phyloP scores from a whole-genome alignment of 2,888 invertebrate genomes.

The Meteorus colon region DNA sequence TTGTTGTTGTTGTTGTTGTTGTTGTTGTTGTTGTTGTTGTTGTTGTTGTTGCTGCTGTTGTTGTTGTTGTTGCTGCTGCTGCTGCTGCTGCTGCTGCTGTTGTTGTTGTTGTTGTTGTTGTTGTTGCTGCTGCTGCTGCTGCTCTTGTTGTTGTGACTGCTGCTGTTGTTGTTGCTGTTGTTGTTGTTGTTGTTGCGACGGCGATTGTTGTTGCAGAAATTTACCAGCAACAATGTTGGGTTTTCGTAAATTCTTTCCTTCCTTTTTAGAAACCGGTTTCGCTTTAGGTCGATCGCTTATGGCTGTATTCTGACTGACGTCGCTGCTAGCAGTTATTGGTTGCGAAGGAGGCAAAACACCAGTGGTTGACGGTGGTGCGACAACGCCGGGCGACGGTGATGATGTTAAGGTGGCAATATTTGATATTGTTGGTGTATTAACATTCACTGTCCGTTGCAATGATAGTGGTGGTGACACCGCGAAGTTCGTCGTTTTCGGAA shows the following conservation, averaged over 20 bases:
- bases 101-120: conserved; percentile 65
- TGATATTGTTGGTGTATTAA: conserved; percentile 32
- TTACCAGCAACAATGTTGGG: conserved; percentile 62
- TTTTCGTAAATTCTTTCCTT: conserved; percentile 83
- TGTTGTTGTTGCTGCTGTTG: conserved; percentile 74
- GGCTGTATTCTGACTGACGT: conserved; percentile 81
- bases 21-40: conserved; percentile 27
- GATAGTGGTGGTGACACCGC: conserved; percentile 55
- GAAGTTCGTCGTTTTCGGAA: conserved; percentile 58
- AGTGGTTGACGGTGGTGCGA: conserved; percentile 75
- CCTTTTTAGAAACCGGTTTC: conserved; percentile 87
- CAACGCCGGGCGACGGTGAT: conserved; percentile 64
- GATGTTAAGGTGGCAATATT: conserved; percentile 51
- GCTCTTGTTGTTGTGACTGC: conserved; percentile 56
- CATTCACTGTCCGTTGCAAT: conserved; percentile 53
- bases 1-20: conserved; percentile 22
- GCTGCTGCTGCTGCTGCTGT: conserved; percentile 73
- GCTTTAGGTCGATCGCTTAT: conserved; percentile 90
- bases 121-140: conserved; percentile 59
- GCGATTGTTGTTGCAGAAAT: conserved; percentile 60
- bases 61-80: conserved; percentile 49
- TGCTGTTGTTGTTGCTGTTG: conserved; percentile 51
- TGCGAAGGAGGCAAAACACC: conserved; percentile 71
- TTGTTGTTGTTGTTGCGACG: conserved; percentile 73
- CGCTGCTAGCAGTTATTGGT: conserved; percentile 75